These are phyloP conservation scores for Thamnaconus septentrionalis DNA, from an alignment of 2,113 vertebrate species.

Conservation along the genomic window DNA sequence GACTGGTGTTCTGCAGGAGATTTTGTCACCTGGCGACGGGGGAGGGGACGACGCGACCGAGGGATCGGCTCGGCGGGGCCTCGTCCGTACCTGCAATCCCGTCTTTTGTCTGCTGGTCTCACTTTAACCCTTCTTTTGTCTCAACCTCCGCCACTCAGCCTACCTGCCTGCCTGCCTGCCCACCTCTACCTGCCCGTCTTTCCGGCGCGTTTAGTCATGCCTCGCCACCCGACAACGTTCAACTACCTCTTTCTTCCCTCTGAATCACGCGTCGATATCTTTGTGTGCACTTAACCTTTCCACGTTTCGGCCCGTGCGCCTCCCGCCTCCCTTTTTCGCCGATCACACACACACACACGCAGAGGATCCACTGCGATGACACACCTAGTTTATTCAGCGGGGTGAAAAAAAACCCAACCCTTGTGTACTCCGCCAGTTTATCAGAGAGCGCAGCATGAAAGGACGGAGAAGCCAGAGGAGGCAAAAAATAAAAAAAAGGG, in stretches of 20 bases:
- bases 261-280: conserved; percentile 71
- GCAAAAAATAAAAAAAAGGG: neutral
- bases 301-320: conserved; percentile 35
- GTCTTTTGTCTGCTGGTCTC: conserved; percentile 1
- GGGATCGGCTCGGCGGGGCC: too few relatives aligned
- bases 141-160: conserved; percentile 10
- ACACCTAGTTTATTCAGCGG: conserved; percentile 56
- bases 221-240: conserved; percentile 40
- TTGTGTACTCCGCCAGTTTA: conserved; percentile 29
- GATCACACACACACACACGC: conserved; percentile 49
- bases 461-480: conserved; percentile 11
- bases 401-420: conserved; percentile 30
- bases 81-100: neutral
- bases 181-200: conserved; percentile 13
- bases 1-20: conserved; percentile 36
- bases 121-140: conserved; percentile 14
- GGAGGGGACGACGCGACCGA: conserved; percentile 11
- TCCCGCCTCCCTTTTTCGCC: conserved; percentile 35
- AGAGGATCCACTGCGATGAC: conserved; percentile 48
- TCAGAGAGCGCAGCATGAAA: conserved; percentile 2
- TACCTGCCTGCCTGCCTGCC: conserved; percentile 6
- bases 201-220: conserved; percentile 40
- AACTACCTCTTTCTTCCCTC: conserved; percentile 60
- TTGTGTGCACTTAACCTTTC: conserved; percentile 74
- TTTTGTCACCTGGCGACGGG: conserved; percentile 28